phyloP scores from a whole-genome alignment of 2,888 invertebrate genomes.

The Kuschelorhynchus macadamiae region DNA sequence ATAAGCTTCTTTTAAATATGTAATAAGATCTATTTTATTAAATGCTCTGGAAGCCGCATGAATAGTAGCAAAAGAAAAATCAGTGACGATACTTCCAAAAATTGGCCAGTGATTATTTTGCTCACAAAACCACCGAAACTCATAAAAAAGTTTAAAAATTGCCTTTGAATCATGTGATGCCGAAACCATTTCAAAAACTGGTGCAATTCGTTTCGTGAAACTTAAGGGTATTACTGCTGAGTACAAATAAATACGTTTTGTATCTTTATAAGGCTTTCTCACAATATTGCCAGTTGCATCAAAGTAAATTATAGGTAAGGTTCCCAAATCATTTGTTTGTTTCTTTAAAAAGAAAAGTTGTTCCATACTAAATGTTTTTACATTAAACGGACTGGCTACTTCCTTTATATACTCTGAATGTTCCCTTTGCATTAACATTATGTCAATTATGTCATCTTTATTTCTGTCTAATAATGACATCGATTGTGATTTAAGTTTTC shows the following conservation, averaged over 20 bases:
- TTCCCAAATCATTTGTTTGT: neutral
- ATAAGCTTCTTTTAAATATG: conserved; percentile 8
- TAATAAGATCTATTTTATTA: conserved; percentile 21
- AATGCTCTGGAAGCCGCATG: conserved; percentile 17
- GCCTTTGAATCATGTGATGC: neutral
- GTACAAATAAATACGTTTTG: conserved; percentile 29
- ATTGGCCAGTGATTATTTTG: neutral
- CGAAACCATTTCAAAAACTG: neutral
- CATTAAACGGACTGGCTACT: conserved; percentile 35
- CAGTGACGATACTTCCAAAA: conserved; percentile 1
- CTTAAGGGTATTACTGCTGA: conserved; percentile 3
- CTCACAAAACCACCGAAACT: neutral
- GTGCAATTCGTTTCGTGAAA: neutral
- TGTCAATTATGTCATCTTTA: conserved; percentile 32
- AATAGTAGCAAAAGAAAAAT: conserved; percentile 31
- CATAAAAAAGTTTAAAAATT: conserved; percentile 1
- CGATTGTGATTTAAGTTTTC: conserved; percentile 41
- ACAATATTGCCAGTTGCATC: conserved; percentile 33
- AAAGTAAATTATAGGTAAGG: conserved; percentile 20
- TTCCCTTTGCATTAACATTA: conserved; percentile 33
- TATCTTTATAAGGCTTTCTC: conserved; percentile 17
- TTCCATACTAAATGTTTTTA: conserved; percentile 36
- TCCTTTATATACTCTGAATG: conserved; percentile 43
- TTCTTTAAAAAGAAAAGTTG: conserved; percentile 36
- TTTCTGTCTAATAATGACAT: conserved; percentile 21